phyloP scores from a whole-genome alignment of 2,797 vertebrate species.

The Hippopotamyrus pictus region DNA sequence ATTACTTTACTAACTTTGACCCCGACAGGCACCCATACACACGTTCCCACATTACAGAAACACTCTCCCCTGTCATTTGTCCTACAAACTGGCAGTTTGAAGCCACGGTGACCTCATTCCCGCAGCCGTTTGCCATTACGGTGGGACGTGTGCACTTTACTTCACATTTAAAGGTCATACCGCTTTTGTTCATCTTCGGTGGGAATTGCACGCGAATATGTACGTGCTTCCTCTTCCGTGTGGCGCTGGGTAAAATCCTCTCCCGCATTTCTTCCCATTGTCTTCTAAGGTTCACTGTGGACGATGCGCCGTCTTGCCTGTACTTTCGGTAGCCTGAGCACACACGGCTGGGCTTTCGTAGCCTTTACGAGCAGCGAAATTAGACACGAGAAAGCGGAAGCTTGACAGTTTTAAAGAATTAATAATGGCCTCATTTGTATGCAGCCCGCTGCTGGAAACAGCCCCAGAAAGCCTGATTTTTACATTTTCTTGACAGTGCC shows the following conservation, averaged over 20 bases:
- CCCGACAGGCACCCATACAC: neutral
- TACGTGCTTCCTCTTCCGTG: neutral
- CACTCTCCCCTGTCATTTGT: neutral
- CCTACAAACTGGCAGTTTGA: neutral
- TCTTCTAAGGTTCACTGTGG: neutral
- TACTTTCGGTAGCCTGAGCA: neutral
- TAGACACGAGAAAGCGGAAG: constrained; percentile 50
- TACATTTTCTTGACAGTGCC: constrained; percentile 61
- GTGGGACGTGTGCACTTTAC: neutral
- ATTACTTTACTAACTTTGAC: neutral
- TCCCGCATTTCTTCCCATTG: neutral
- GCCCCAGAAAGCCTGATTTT: constrained; percentile 54
- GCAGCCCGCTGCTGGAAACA: constrained; percentile 45
- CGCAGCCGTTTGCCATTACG: neutral
- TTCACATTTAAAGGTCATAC: neutral
- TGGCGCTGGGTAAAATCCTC: neutral
- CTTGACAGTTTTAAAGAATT: constrained; percentile 62
- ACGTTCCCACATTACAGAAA: neutral
- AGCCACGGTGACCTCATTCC: neutral
- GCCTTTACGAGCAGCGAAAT: constrained; percentile 63
- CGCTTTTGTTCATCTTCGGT: neutral
- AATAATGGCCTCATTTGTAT: constrained; percentile 61
- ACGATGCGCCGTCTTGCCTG: neutral
- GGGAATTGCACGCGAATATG: neutral
- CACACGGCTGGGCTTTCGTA: constrained; percentile 53